Conservation (phyloP, 2,888 invertebrate species). For the Machimus atricapillus region DNA sequence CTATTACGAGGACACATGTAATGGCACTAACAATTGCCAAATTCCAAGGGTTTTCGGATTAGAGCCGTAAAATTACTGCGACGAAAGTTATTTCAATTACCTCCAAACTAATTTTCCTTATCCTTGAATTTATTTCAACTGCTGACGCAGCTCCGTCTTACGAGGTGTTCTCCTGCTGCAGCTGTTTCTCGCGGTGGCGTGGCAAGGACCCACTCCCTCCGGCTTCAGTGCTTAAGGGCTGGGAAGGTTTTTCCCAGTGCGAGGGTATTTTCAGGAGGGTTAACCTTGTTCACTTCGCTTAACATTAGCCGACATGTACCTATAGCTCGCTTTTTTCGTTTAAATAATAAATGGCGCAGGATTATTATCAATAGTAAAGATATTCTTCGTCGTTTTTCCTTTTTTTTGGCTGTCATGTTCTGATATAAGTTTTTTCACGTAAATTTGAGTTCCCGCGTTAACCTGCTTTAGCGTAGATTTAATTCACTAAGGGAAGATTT, state of each 20-base stretch:
- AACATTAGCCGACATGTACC: background rate
- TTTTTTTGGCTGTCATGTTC: background rate
- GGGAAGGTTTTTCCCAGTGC: background rate
- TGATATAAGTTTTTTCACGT: too few relatives aligned
- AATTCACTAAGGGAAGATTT: background rate
- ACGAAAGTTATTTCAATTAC: conserved; percentile 39
- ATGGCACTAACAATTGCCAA: conserved; percentile 38
- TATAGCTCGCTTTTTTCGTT: background rate
- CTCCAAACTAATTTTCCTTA: conserved; percentile 35
- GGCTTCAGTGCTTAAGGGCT: background rate
- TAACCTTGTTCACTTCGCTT: background rate
- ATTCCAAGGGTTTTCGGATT: conserved; percentile 30
- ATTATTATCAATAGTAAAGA: background rate
- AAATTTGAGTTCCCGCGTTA: too few relatives aligned
- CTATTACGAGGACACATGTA: conserved; percentile 38
- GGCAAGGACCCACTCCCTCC: background rate
- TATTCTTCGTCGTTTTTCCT: background rate
- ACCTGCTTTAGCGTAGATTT: too few relatives aligned
- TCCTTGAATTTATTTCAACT: conserved; percentile 38
- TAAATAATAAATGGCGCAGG: background rate
- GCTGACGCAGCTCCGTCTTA: conserved; percentile 34
- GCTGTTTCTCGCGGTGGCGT: background rate
- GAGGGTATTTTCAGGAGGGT: background rate
- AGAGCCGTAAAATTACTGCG: conserved; percentile 4
- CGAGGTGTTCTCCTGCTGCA: conserved; percentile 16